Conservation (phyloP, 2,888 invertebrate species). For the Linnaemya tessellans region DNA sequence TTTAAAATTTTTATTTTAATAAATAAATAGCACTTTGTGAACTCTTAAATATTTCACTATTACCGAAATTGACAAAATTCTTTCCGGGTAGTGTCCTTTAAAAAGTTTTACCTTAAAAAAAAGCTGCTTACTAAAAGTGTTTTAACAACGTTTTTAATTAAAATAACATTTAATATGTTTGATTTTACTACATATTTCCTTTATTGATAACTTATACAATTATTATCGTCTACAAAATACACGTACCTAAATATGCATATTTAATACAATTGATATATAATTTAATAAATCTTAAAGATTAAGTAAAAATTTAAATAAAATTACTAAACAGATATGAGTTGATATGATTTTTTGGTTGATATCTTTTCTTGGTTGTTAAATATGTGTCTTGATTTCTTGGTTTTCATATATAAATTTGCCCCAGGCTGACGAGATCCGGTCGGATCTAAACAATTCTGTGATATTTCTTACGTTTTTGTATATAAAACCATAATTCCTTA, state of each 20-base stretch:
- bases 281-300: conserved; percentile 26
- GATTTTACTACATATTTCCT: not conserved
- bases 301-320: conserved; percentile 22
- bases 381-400: conserved; percentile 55
- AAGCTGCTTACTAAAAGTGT: no score
- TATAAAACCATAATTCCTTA: conserved; percentile 57
- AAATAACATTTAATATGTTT: not conserved
- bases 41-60: no score
- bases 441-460: conserved; percentile 49
- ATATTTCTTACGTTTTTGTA: conserved; percentile 68
- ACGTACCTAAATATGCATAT: not conserved
- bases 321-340: conserved; percentile 64
- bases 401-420: not conserved
- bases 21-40: no score
- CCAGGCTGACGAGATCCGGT: not conserved
- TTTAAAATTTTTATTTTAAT: no score
- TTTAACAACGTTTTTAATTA: not conserved
- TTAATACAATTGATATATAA: not conserved
- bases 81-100: no score
- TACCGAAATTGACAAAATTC: no score
- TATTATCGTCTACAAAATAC: not conserved
- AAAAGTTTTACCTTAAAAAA: no score
- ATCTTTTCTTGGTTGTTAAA: conserved; percentile 69
- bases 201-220: conserved; percentile 8
- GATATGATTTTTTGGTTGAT: conserved; percentile 70